Conservation (phyloP, 2,113 vertebrate species). For the Mionectes macconnelli region DNA sequence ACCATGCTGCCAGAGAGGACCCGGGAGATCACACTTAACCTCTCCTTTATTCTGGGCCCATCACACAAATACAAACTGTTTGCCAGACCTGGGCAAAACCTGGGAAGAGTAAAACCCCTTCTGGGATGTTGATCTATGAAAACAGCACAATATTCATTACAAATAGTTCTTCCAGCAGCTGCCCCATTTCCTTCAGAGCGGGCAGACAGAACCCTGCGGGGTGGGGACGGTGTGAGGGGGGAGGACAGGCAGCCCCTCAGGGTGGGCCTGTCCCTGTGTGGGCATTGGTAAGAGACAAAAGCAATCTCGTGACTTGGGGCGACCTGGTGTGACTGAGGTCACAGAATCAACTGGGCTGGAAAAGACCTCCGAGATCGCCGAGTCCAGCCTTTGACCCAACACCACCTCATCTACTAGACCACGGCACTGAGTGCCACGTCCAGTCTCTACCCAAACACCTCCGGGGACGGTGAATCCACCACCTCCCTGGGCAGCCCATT, state of each 20-base stretch:
- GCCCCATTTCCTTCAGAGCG: accelerated
- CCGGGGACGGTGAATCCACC: too few species aligned
- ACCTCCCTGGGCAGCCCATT: too few species aligned
- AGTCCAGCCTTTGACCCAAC: too few species aligned
- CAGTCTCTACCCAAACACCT: too few species aligned
- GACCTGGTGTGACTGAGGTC: background rate
- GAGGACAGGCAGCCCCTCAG: background rate
- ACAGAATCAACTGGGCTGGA: too few species aligned
- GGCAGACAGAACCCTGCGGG: too few species aligned
- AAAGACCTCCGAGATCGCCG: too few species aligned
- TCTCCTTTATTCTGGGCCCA: background rate
- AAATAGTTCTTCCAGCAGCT: background rate
- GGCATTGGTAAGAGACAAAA: background rate
- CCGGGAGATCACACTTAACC: background rate
- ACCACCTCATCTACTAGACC: too few species aligned
- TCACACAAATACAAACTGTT: background rate
- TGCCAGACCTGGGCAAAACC: background rate
- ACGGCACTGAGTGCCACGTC: too few species aligned
- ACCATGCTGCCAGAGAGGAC: background rate
- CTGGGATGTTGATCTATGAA: accelerated
- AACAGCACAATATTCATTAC: accelerated
- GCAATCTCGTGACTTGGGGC: accelerated
- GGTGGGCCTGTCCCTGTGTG: background rate
- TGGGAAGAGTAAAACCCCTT: background rate
- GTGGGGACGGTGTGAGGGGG: background rate